A percentile compares a stretch with the other conserved stretches of the same genome.
These are phyloP conservation scores for Orius insidiosus DNA, from an alignment of 1,140 invertebrate species.

Conservation along the genomic window DNA sequence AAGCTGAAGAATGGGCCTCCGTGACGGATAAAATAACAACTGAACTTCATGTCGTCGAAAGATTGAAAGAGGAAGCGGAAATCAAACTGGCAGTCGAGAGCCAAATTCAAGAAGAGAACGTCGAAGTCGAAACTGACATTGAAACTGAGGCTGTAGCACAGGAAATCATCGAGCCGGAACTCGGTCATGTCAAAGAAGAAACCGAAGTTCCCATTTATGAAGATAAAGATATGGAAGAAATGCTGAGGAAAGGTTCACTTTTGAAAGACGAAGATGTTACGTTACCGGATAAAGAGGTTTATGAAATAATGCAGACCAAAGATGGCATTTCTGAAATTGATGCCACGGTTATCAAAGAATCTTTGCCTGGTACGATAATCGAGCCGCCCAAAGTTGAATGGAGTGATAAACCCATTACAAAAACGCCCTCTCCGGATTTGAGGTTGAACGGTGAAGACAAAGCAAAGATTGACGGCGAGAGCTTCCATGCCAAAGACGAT, in stretches of 20 bases:
- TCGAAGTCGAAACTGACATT: constrained; percentile 2
- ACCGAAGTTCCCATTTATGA: constrained; percentile 10
- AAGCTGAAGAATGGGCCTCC: too few species aligned
- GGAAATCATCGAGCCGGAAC: constrained; percentile 21
- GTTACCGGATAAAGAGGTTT: background rate
- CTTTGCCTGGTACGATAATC: too few species aligned
- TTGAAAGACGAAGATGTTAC: background rate
- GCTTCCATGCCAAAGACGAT: too few species aligned
- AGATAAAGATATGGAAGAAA: constrained; percentile 23
- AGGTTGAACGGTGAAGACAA: too few species aligned
- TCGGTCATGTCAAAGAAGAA: background rate
- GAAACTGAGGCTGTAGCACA: constrained; percentile 15
- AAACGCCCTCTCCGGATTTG: too few species aligned
- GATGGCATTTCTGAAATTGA: background rate
- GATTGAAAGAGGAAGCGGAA: constrained; percentile 2
- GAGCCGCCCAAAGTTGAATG: too few species aligned
- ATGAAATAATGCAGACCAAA: background rate
- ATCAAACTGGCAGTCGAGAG: constrained; percentile 7
- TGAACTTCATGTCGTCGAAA: background rate
- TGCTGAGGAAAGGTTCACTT: background rate
- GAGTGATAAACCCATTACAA: too few species aligned
- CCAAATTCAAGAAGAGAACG: constrained; percentile 23
- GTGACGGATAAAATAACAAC: too few species aligned
- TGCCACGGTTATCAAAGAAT: too few species aligned
- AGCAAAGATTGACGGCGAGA: too few species aligned